Conservation (phyloP, 2,113 vertebrate species). For the Centropus bengalensis region DNA sequence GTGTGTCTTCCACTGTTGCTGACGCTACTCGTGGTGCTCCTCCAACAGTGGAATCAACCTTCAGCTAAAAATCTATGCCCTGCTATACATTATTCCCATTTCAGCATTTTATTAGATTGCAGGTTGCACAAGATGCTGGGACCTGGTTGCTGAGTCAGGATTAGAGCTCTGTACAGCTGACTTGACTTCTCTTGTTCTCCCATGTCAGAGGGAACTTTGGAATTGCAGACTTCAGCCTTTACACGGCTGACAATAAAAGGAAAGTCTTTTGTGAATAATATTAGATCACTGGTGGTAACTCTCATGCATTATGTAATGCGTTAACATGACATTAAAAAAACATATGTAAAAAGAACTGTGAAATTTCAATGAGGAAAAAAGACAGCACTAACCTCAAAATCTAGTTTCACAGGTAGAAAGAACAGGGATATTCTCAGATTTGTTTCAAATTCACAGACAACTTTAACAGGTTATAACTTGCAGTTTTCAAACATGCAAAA, state of each 20-base stretch:
- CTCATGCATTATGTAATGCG: fast-evolving
- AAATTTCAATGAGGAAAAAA: neutral
- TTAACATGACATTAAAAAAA: neutral
- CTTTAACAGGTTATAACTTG: neutral
- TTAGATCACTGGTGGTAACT: neutral
- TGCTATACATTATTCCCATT: neutral
- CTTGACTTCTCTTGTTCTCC: neutral
- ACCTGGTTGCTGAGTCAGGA: neutral
- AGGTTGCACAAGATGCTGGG: neutral
- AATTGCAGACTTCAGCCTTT: neutral
- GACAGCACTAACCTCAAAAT: neutral
- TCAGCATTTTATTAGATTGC: neutral
- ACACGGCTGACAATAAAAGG: neutral
- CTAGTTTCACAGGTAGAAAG: neutral
- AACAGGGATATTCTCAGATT: neutral
- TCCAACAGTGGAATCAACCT: neutral
- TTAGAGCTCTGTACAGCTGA: neutral
- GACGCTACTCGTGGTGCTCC: neutral
- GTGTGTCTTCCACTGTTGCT: neutral
- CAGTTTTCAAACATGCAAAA: neutral
- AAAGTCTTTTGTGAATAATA: neutral
- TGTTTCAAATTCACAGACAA: neutral
- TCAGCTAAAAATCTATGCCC: neutral
- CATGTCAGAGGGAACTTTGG: neutral
- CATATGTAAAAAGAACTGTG: neutral